Percentiles rank a stretch among this genome's conserved stretches.
Conservation (phyloP, 2,797 vertebrate species). For the Artibeus lituratus region DNA sequence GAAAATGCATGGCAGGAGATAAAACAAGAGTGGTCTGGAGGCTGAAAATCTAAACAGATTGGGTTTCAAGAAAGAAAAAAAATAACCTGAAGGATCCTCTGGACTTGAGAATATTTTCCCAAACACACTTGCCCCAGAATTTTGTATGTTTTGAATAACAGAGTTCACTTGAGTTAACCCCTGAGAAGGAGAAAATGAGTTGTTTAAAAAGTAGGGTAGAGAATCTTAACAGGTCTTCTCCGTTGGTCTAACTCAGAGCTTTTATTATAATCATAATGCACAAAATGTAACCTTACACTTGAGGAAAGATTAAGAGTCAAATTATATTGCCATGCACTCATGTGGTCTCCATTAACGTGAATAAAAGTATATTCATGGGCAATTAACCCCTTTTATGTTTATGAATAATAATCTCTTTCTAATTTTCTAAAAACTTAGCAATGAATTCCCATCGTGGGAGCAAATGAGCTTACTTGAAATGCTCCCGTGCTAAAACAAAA, state of each 20-base stretch:
- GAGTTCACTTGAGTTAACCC: constrained; percentile 15
- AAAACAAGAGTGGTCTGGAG: neutral
- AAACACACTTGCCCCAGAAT: neutral
- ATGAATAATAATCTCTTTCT: neutral
- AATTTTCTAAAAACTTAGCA: constrained; percentile 19
- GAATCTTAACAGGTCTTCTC: neutral
- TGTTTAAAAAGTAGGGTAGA: neutral
- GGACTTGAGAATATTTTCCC: constrained; percentile 28
- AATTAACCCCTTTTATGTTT: constrained; percentile 29
- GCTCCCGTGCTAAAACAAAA: neutral
- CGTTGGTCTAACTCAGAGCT: constrained; percentile 3
- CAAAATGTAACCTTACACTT: constrained; percentile 16
- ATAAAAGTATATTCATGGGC: constrained; percentile 1
- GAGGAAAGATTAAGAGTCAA: constrained; percentile 40
- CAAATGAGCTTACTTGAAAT: neutral
- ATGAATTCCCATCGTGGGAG: neutral
- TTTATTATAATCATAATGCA: constrained; percentile 38
- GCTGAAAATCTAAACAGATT: neutral
- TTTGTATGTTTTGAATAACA: constrained; percentile 44
- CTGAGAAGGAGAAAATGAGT: neutral
- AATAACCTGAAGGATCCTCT: constrained; percentile 13
- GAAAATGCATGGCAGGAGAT: neutral
- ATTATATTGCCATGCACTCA: neutral
- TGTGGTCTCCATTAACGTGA: constrained; percentile 18
- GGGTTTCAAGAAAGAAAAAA: neutral